Percentiles rank a stretch among this genome's conserved stretches.
Conservation (phyloP, 2,888 invertebrate genomes). For the Anaspis maculata region DNA sequence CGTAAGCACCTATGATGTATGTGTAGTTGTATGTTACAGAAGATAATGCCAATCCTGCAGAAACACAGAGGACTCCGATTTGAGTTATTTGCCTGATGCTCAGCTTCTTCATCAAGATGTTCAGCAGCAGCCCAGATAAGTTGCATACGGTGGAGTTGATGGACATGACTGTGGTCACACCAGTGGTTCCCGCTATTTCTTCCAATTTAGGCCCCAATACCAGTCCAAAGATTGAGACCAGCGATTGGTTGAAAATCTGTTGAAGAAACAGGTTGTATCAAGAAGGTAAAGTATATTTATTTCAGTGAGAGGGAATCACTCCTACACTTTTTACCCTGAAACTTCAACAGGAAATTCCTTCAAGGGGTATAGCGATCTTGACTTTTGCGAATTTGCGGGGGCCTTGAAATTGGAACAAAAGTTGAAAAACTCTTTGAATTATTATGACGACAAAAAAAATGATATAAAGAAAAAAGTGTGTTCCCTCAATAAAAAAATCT, state of each 20-base stretch:
- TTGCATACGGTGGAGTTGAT: conserved; percentile 57
- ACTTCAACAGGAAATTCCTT: too few relatives aligned
- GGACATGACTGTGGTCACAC: conserved; percentile 60
- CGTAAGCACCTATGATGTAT: conserved; percentile 50
- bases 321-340: too few relatives aligned
- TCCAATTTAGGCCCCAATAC: conserved; percentile 58
- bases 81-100: conserved; percentile 49
- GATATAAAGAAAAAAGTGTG: too few relatives aligned
- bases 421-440: too few relatives aligned
- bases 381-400: too few relatives aligned
- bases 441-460: too few relatives aligned
- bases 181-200: conserved; percentile 57
- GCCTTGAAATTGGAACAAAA: too few relatives aligned
- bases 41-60: conserved; percentile 47
- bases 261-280: too few relatives aligned
- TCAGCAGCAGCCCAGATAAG: conserved; percentile 60
- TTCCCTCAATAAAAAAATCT: too few relatives aligned
- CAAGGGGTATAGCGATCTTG: too few relatives aligned
- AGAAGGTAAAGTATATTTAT: too few relatives aligned
- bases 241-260: conserved; percentile 59
- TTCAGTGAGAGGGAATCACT: too few relatives aligned
- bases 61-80: conserved; percentile 46
- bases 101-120: conserved; percentile 54
- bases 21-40: conserved; percentile 46
- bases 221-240: conserved; percentile 61